Evolutionary conservation across 2,888 invertebrate genomes (phyloP), one percentile per base, ranked within the genome.

Genomic region (Caenorhabditis sp.): DNA sequence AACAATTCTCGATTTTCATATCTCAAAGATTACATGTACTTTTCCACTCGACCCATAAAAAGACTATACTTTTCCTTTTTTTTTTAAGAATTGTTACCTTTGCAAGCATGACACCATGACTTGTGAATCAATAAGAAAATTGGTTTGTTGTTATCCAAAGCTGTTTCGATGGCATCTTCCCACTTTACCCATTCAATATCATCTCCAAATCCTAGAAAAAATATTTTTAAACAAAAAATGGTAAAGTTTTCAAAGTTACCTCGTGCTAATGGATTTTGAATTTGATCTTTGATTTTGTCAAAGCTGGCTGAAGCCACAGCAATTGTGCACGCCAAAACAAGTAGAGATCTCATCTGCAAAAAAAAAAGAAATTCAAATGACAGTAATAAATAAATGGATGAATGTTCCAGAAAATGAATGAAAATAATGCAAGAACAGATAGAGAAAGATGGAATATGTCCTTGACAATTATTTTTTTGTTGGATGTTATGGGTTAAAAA

Each of bases 31-130:
- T 31, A 31, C 10, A 31, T 31, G 31, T 31, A 31, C 31, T 31
- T 31, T 10, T 31, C 31, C 31, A 31, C 31, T 31, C 31, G 31
- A 31, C 31, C 31, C 10, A 31, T 31, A 31, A n/a, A 37, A 37
- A 37, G 14, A 37, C 14, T 37, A 8, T 37, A 37, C 8, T 10
- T 50, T 50, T 50, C 50, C 17, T n/a, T 50, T 50, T n/a, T 50
- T 14, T 3, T 19, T 50, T 50, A 4, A 50, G 17, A 31, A 31
- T 31, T 6, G 5, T 31, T 31, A 86, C 86, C 79, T 88, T 88
- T 89, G 84, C 89, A 90, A 37, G 89, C 90, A 43, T 89, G 89
- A 81, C 89, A 90, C 89, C 89, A 90, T 3, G 88, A 84, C 78
- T 90, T 90, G 84, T 90, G 89, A 50, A 90, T 89, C 21, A 90